Conservation (phyloP, 2,113 vertebrate genomes). For the Bufo gargarizans region DNA sequence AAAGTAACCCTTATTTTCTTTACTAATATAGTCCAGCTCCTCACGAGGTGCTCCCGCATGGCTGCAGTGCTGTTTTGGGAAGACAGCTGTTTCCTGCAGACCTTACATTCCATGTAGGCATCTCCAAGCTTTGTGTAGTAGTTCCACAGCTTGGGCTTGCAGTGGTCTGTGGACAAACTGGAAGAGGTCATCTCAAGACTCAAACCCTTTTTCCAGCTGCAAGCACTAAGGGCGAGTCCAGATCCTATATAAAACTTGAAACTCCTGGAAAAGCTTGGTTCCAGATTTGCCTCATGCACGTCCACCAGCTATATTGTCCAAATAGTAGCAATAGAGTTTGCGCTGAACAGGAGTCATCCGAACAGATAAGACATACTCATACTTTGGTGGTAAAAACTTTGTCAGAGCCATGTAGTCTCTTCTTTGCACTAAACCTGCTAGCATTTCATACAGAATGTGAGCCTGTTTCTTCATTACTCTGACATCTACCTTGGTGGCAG, state of each 20-base stretch:
- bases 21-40: too few species aligned
- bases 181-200: conserved; percentile 7
- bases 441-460: conserved; percentile 98
- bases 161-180: conserved; percentile 60
- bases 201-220: conserved; percentile 60
- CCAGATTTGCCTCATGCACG: too few species aligned
- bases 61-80: conserved; percentile 74
- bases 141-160: conserved; percentile 72
- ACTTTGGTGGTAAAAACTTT: conserved; percentile 96
- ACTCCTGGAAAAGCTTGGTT: too few species aligned
- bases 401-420: conserved; percentile 96
- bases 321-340: conserved; percentile 94
- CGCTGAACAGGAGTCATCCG: conserved; percentile 91
- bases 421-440: conserved; percentile 91
- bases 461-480: conserved; percentile 98
- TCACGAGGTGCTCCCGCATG: conserved; percentile 72
- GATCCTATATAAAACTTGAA: too few species aligned
- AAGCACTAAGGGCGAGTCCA: too few species aligned
- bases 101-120: conserved; percentile 70
- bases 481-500: conserved; percentile 89
- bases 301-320: conserved; percentile 96
- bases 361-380: conserved; percentile 94
- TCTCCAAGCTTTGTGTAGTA: conserved; percentile 71
- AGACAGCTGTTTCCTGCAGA: conserved; percentile 73
- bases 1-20: too few species aligned